Percentiles rank a stretch among this genome's conserved stretches.
Evolutionary conservation across 2,797 vertebrate species (phyloP).

Genomic region (Otolemur crassicaudatus): DNA sequence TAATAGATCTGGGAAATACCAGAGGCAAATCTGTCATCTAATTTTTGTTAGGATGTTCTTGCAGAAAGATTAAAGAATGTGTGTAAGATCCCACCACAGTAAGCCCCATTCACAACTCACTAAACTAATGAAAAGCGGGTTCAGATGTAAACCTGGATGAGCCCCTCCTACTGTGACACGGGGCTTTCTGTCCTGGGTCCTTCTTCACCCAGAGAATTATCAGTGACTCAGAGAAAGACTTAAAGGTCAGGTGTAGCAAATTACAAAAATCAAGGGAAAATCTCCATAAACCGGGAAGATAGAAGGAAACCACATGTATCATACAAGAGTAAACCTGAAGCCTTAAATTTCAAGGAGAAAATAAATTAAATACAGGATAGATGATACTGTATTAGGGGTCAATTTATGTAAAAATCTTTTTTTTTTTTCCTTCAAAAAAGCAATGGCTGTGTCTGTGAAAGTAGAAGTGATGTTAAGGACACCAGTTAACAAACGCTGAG

Average conservation of each 20-base stretch:
- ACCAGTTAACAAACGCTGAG: not conserved
- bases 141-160: not conserved
- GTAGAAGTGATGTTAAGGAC: not conserved
- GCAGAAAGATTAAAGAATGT: not conserved
- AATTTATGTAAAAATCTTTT: not conserved
- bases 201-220: not conserved
- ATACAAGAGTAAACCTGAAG: not conserved
- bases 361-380: not conserved
- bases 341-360: slow-evolving; percentile 28
- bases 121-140: slow-evolving; percentile 33
- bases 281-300: not conserved
- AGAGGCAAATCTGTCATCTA: not conserved
- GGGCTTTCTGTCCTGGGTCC: not conserved
- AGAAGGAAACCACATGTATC: not conserved
- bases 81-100: not conserved
- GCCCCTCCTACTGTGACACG: not conserved
- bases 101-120: slow-evolving; percentile 26
- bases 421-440: not conserved
- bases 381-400: not conserved
- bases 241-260: not conserved
- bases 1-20: not conserved
- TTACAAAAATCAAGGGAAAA: not conserved
- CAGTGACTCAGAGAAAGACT: not conserved
- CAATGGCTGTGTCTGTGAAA: not conserved
- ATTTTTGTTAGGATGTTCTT: slow-evolving; percentile 1